These are phyloP conservation scores for Epinephelus cyanopodus DNA, from an alignment of 2,113 vertebrate species.

Conservation along the genomic window DNA sequence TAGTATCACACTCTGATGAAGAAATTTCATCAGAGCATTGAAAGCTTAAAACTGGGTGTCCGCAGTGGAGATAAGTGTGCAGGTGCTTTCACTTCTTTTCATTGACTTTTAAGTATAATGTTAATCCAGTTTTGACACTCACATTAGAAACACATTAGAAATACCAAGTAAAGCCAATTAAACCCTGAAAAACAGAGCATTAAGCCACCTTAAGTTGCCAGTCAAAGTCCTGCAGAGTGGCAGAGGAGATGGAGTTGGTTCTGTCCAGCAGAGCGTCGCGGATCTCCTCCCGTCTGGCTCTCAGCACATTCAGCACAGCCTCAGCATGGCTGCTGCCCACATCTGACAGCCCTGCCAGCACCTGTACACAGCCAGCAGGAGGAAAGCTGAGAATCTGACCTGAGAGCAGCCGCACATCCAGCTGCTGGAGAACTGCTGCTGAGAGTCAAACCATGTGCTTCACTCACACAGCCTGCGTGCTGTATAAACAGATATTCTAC, in stretches of 20 bases:
- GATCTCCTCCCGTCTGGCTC: slow-evolving; percentile 90
- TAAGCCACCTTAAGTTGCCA: slow-evolving; percentile 94
- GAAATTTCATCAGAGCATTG: not conserved
- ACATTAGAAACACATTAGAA: not conserved
- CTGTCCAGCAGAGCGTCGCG: slow-evolving; percentile 85
- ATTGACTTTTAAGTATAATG: not conserved
- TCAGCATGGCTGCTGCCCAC: slow-evolving; percentile 82
- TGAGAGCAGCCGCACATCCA: not conserved
- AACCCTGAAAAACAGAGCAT: not conserved
- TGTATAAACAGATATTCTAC: too few species aligned
- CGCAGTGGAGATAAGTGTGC: not conserved
- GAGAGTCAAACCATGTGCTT: too few species aligned
- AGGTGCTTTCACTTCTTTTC: not conserved
- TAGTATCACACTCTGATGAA: not conserved
- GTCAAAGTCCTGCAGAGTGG: slow-evolving; percentile 94
- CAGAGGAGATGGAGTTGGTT: slow-evolving; percentile 89
- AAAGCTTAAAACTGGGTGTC: not conserved
- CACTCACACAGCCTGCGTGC: too few species aligned
- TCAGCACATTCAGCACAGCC: slow-evolving; percentile 86
- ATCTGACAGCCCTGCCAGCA: slow-evolving; percentile 82
- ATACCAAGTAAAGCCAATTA: not conserved
- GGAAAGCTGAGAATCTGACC: not conserved
- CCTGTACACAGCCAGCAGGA: slow-evolving; percentile 75
- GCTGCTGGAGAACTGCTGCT: not conserved
- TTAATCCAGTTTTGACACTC: not conserved